Conservation (phyloP, 2,113 vertebrate genomes). For the Nothobranchius furzeri region DNA sequence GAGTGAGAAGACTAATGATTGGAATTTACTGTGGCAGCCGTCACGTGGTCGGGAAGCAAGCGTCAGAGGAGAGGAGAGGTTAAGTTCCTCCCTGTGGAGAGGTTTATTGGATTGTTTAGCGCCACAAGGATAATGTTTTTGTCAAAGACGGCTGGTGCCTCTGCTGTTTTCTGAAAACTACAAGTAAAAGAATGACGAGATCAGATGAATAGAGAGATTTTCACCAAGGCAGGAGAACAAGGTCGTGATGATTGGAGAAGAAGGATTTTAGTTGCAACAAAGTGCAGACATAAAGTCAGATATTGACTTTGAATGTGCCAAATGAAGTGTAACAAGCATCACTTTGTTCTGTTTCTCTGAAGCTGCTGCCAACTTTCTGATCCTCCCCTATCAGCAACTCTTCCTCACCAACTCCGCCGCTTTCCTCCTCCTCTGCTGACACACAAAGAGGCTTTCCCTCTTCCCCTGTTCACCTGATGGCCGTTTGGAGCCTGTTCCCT, state of each 20-base stretch:
- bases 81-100: constrained; percentile 99
- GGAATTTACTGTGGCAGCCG: constrained; percentile 99
- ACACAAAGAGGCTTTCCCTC: constrained; percentile 77
- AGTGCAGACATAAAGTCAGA: constrained; percentile 57
- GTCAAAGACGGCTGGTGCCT: constrained; percentile 93
- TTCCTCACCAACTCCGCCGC: constrained; percentile 48
- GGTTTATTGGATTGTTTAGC: constrained; percentile 99
- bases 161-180: constrained; percentile 47
- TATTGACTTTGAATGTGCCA: constrained; percentile 35
- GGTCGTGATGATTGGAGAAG: constrained; percentile 27
- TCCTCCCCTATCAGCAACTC: constrained; percentile 65
- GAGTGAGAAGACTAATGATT: constrained; percentile 99
- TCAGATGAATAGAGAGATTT: constrained; percentile 23
- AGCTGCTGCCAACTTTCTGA: constrained; percentile 60
- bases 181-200: constrained; percentile 38
- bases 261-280: constrained; percentile 57
- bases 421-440: constrained; percentile 65
- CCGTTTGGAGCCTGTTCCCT: constrained; percentile 99
- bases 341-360: constrained; percentile 37
- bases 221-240: constrained; percentile 25
- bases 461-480: constrained; percentile 98
- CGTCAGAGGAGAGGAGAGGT: constrained; percentile 99
- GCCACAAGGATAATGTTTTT: constrained; percentile 99
- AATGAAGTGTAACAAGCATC: constrained; percentile 48
- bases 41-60: constrained; percentile 98